Conservation (phyloP, 2,888 invertebrate species). For the Lysandra coridon region DNA sequence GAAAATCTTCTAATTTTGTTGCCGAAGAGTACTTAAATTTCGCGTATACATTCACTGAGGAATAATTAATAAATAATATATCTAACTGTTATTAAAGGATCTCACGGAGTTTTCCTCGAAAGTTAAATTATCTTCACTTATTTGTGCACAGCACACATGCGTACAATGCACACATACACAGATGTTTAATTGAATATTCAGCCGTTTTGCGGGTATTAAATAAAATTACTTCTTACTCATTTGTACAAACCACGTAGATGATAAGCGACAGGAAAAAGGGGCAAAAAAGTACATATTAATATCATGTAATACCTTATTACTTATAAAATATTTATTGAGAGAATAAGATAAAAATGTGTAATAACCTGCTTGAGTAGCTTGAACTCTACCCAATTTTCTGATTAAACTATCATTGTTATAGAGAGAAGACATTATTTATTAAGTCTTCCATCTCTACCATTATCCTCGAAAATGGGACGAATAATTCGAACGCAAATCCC, state of each 20-base stretch:
- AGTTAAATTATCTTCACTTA: neutral
- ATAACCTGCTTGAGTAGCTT: too few species aligned
- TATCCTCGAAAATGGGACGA: neutral
- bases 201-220: neutral
- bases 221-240: neutral
- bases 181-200: neutral
- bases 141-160: neutral
- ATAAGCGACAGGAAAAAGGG: too few species aligned
- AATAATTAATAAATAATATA: neutral
- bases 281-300: too few species aligned
- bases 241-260: too few species aligned
- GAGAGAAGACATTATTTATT: neutral
- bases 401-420: too few species aligned
- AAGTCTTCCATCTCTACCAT: neutral
- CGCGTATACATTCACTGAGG: neutral
- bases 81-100: constrained; percentile 3
- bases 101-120: neutral
- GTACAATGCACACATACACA: neutral
- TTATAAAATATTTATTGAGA: too few species aligned
- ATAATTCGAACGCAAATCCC: neutral
- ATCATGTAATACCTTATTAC: too few species aligned
- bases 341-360: too few species aligned
- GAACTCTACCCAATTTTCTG: too few species aligned
- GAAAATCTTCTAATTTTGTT: neutral
- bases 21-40: neutral